phyloP scores from a whole-genome alignment of 2,113 vertebrate species.

The Elaphurus davidianus region DNA sequence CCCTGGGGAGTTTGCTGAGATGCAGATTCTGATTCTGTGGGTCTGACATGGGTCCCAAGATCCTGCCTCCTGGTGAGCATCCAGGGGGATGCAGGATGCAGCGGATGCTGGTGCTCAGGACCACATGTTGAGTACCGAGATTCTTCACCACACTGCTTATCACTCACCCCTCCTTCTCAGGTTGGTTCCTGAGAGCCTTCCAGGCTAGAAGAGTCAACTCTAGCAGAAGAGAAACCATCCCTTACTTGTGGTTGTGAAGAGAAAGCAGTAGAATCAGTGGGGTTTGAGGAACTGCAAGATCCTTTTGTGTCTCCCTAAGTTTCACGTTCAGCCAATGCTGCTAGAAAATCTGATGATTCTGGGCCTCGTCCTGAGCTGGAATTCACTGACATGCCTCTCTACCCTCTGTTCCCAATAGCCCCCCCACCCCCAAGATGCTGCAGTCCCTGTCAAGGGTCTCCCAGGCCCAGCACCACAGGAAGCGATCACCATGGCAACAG shows the following conservation, averaged over 20 bases:
- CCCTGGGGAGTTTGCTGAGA: not conserved
- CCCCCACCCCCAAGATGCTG: not conserved
- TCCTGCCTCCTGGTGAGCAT: not conserved
- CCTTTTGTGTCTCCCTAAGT: not conserved
- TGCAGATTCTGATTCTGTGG: not conserved
- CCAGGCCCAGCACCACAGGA: not conserved
- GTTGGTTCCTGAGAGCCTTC: not conserved
- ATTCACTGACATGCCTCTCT: not conserved
- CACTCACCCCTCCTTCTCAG: not conserved
- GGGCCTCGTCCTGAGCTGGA: not conserved
- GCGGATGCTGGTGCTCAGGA: not conserved
- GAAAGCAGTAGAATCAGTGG: not conserved
- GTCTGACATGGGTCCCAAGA: no score
- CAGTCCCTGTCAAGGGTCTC: not conserved
- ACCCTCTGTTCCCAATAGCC: not conserved
- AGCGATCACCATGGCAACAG: slow-evolving; percentile 52
- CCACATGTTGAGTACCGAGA: not conserved
- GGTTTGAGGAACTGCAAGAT: not conserved
- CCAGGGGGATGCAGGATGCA: accelerated
- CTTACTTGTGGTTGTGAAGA: not conserved
- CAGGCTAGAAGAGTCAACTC: not conserved
- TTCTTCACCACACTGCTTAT: not conserved
- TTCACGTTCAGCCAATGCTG: not conserved
- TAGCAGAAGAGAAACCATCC: not conserved
- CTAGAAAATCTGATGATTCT: not conserved